Base-by-base conservation (phyloP, 1,140 invertebrate species). In the Teleopsis dalmanni region DNA sequence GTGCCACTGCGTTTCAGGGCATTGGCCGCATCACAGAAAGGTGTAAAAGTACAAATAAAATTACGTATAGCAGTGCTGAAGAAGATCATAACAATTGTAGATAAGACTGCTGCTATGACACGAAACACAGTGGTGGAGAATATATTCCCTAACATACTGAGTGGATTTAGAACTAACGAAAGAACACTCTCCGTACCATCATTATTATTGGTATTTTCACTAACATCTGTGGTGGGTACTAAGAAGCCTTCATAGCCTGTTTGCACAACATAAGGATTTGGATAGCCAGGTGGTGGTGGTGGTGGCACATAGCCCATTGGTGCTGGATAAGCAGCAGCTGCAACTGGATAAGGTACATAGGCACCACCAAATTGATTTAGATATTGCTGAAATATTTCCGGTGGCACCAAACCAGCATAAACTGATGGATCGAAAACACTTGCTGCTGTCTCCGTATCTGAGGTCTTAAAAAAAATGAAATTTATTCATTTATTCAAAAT, bases 21-120 rank as follows among this genome's bases (percentile, higher is more conserved):
- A 56, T 80, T 79, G 2, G 72, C 72, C 19, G 83, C 77, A 0
- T 73, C 73, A 57, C 84, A 87, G 22, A 85, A 52, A 7, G 80
- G 77, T 0, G 84, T 84, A 16, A 83, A 75, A 1, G 74, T 74
- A 54, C 84, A 87, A 0, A 86, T 55, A 1, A 76, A 71, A 2
- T 75, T 74, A 0, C 77, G 81, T 3, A 82, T 62, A 6, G 77
- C 56, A 21, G 77, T 74, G 2, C 79, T 79, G 13, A 81, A 66
- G 3, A 81, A 52, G 3, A 81, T 67, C 1, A 80, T 54, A 9
- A 77, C 78, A n/a, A 79, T 46, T 47, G 74, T 73, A 4, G 70
- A 62, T 7, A 75, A 42, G 1, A 58, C 42, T 10, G 53, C 58
- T 25, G 60, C 58, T 3, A 47, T 53, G 10, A 71, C 52, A 40